phyloP scores from a whole-genome alignment of 2,797 vertebrate species.

The Tolypeutes matacus region DNA sequence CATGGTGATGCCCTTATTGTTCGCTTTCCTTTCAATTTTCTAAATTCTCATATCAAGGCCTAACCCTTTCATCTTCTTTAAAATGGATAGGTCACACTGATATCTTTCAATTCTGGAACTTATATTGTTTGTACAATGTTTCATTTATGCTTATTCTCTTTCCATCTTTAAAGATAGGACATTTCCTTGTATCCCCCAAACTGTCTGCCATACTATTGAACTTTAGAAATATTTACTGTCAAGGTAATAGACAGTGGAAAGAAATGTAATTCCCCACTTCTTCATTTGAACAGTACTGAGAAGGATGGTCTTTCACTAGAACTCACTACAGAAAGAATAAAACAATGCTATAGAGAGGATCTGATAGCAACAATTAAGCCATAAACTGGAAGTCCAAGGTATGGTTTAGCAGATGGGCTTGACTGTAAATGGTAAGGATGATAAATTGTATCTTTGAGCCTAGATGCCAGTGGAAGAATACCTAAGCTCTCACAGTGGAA shows the following conservation, averaged over 20 bases:
- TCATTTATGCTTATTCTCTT: background rate
- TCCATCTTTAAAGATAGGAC: background rate
- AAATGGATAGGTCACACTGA: background rate
- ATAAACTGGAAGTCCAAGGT: background rate
- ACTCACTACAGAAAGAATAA: background rate
- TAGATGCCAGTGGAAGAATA: no score
- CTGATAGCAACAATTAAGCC: background rate
- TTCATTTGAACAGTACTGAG: background rate
- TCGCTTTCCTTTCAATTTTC: background rate
- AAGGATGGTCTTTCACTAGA: background rate
- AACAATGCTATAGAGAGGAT: background rate
- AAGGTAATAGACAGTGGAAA: background rate
- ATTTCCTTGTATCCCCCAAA: background rate
- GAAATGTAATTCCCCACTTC: background rate
- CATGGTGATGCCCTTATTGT: background rate
- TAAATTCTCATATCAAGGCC: background rate
- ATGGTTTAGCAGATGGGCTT: background rate
- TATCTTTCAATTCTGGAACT: background rate
- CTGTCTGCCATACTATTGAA: background rate
- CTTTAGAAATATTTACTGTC: background rate
- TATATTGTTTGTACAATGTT: background rate
- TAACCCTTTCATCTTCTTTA: background rate
- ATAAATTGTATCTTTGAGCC: background rate
- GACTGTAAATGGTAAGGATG: background rate
- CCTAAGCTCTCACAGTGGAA: background rate